Evolutionary conservation across 2,113 vertebrate species (phyloP).

Genomic region (Plotosus lineatus): DNA sequence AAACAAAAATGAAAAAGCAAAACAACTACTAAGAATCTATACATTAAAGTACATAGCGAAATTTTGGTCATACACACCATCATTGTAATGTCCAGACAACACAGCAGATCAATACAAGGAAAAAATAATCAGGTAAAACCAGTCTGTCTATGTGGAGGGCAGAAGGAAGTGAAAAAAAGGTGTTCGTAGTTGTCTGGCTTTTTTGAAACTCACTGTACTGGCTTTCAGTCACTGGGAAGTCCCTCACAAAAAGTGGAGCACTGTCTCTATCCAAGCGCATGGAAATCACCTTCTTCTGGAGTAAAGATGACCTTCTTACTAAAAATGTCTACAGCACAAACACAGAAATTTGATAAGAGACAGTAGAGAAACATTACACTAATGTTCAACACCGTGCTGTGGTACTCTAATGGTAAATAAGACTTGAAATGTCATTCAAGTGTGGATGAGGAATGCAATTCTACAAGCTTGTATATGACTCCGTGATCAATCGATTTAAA

Average conservation of each 20-base stretch:
- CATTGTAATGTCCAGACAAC: neutral
- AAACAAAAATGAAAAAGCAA: neutral
- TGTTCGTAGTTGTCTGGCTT: neutral
- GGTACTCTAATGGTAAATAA: neutral
- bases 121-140: slow-evolving; percentile 20
- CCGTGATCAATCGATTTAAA: neutral
- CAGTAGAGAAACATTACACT: slow-evolving; percentile 1
- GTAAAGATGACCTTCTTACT: slow-evolving; percentile 80
- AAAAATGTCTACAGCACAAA: slow-evolving; percentile 79
- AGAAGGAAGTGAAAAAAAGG: slow-evolving; percentile 38
- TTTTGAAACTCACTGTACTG: slow-evolving; percentile 84
- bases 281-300: slow-evolving; percentile 90
- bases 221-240: slow-evolving; percentile 89
- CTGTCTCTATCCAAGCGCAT: slow-evolving; percentile 78
- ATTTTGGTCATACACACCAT: slow-evolving; percentile 6
- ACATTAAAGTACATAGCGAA: neutral
- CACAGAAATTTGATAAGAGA: neutral
- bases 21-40: neutral
- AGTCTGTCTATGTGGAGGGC: neutral
- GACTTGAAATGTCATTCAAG: neutral
- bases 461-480: neutral
- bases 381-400: neutral
- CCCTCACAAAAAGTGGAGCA: slow-evolving; percentile 68
- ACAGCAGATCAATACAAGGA: neutral
- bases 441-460: neutral